A percentile compares a stretch with the other conserved stretches of the same genome.
phyloP scores from a whole-genome alignment of 2,888 invertebrate genomes.

The Oxycera nigricornis region DNA sequence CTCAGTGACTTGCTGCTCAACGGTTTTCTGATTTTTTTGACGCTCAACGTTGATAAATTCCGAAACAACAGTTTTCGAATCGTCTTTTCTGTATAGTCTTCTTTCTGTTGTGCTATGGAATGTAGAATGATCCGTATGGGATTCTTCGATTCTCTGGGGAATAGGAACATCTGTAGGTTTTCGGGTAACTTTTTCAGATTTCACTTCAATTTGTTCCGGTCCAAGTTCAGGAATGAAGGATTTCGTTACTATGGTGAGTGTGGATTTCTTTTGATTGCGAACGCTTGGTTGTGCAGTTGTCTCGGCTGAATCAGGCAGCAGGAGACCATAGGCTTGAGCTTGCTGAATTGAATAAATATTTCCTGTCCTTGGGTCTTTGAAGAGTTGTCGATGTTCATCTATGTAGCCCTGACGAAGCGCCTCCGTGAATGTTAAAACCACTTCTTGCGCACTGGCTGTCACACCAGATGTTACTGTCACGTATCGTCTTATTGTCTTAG shows the following conservation, averaged over 20 bases:
- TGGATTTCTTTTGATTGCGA: constrained; percentile 62
- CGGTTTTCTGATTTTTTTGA: constrained; percentile 58
- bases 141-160: constrained; percentile 44
- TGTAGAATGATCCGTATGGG: constrained; percentile 36
- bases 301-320: constrained; percentile 69
- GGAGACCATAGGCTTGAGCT: constrained; percentile 76
- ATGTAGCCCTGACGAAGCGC: constrained; percentile 80
- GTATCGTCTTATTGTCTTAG: constrained; percentile 82
- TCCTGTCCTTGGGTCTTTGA: constrained; percentile 77
- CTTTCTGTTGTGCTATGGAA: constrained; percentile 30
- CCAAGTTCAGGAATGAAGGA: constrained; percentile 58
- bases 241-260: constrained; percentile 68
- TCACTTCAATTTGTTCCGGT: constrained; percentile 56
- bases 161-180: constrained; percentile 60
- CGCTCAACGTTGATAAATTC: constrained; percentile 63
- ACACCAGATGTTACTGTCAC: constrained; percentile 76
- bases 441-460: constrained; percentile 64
- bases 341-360: constrained; percentile 77
- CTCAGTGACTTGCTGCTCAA: constrained; percentile 61
- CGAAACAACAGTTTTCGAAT: constrained; percentile 62
- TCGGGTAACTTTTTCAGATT: constrained; percentile 55
- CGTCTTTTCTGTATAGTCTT: constrained; percentile 50
- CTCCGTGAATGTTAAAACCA: constrained; percentile 76
- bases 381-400: constrained; percentile 78
- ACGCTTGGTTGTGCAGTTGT: constrained; percentile 64